Evolutionary conservation across 2,113 vertebrate genomes (phyloP).

Genomic region (Atractosteus spatula): DNA sequence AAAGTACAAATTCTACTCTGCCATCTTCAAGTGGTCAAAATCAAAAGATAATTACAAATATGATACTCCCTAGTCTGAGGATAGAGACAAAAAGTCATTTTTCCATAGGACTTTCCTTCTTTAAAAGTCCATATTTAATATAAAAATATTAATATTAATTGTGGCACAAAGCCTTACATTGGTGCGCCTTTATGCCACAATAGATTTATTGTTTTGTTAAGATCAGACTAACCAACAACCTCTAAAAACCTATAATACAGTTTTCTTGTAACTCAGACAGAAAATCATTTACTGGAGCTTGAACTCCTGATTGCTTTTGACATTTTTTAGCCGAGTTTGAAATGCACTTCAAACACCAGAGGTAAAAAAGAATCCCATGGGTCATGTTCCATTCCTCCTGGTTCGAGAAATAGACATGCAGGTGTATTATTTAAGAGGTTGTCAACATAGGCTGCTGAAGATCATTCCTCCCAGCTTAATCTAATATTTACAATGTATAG

Average conservation of each 20-base stretch:
- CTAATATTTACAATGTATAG: too few species aligned
- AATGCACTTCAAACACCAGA: constrained; percentile 41
- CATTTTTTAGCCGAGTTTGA: constrained; percentile 39
- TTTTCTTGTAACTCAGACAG: constrained; percentile 52
- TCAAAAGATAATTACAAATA: too few species aligned
- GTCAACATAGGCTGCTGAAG: constrained; percentile 56
- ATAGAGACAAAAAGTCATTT: neutral
- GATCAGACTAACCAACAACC: neutral
- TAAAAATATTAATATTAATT: neutral
- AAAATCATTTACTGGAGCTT: constrained; percentile 52
- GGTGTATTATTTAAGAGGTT: constrained; percentile 66
- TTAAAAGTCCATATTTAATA: neutral
- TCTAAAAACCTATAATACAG: constrained; percentile 28
- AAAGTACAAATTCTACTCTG: too few species aligned
- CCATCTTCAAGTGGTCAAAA: too few species aligned
- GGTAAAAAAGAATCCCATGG: constrained; percentile 44
- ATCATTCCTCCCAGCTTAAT: constrained; percentile 22
- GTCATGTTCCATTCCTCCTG: constrained; percentile 44
- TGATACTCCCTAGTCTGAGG: too few species aligned
- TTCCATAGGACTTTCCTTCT: neutral
- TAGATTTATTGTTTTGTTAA: neutral
- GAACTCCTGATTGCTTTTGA: constrained; percentile 55
- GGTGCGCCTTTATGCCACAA: neutral
- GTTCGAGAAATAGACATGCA: constrained; percentile 45
- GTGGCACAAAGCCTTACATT: neutral